A percentile compares a stretch with the other conserved stretches of the same genome.
These are phyloP conservation scores for Volucella bombylans DNA, from an alignment of 2,888 invertebrate genomes.

Conservation along the genomic window DNA sequence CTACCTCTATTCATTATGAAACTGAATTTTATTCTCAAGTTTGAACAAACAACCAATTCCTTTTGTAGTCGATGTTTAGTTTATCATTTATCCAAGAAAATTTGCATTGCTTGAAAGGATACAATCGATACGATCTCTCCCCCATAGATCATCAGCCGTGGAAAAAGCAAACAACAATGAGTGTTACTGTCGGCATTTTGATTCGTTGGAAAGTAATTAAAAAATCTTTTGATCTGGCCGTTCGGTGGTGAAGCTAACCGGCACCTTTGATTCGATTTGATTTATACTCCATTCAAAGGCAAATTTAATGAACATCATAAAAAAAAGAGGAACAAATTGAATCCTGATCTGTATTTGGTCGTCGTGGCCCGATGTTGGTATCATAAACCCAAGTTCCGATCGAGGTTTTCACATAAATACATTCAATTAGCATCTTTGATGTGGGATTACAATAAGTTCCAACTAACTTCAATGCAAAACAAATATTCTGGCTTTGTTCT, in stretches of 20 bases:
- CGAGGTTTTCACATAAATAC: conserved; percentile 48
- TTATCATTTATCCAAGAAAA: neutral
- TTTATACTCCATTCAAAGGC: conserved; percentile 59
- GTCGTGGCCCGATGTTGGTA: conserved; percentile 43
- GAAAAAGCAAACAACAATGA: conserved; percentile 48
- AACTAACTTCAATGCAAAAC: conserved; percentile 45
- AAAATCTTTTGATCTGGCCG: conserved; percentile 66
- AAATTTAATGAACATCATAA: conserved; percentile 63
- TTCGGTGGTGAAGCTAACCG: conserved; percentile 60
- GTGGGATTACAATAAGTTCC: conserved; percentile 44
- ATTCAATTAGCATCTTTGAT: conserved; percentile 72
- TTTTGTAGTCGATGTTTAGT: neutral
- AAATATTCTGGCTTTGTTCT: conserved; percentile 59
- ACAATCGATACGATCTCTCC: conserved; percentile 2
- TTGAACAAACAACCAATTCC: no score
- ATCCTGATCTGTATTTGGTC: conserved; percentile 62
- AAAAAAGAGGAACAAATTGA: conserved; percentile 23
- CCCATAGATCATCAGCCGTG: conserved; percentile 38
- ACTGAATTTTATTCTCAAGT: no score
- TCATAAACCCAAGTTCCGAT: conserved; percentile 49
- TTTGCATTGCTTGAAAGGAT: neutral
- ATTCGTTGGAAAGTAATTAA: conserved; percentile 73
- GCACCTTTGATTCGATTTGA: conserved; percentile 64
- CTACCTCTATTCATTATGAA: no score
- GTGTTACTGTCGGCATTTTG: conserved; percentile 50